Percentiles rank a stretch among this genome's conserved stretches.
Evolutionary conservation across 1,140 invertebrate genomes (phyloP).

Genomic region (Arion vulgaris): DNA sequence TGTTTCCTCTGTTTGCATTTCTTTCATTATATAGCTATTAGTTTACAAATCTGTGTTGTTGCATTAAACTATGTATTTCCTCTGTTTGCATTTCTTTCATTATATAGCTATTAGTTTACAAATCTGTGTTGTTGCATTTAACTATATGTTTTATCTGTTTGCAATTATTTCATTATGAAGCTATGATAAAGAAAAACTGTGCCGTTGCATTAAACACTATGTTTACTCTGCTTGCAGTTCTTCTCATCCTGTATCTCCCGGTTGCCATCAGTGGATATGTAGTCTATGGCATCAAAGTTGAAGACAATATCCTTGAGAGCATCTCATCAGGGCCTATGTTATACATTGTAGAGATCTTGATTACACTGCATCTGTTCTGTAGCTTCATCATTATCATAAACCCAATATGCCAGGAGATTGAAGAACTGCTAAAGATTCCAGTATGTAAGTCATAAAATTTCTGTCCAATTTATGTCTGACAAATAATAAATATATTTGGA

Average conservation of each 20-base stretch:
- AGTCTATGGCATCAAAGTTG: conserved; percentile 54
- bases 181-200: no score
- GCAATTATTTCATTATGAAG: no score
- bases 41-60: no score
- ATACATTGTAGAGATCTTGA: conserved; percentile 63
- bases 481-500: no score
- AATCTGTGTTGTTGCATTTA: no score
- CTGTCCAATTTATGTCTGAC: no score
- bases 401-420: conserved; percentile 77
- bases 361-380: conserved; percentile 70
- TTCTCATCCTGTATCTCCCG: conserved; percentile 67
- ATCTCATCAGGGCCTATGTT: conserved; percentile 50
- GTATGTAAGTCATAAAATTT: conserved; percentile 3
- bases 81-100: no score
- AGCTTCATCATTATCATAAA: conserved; percentile 73
- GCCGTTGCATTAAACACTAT: not conserved
- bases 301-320: conserved; percentile 63
- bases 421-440: conserved; percentile 72
- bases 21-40: no score
- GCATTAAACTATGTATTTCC: no score
- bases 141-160: no score
- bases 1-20: no score
- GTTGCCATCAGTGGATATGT: conserved; percentile 59
- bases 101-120: no score
- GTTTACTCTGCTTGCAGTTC: conserved; percentile 58